Evolutionary conservation across 1,140 invertebrate species (phyloP).

Genomic region (Drosophila nebulosa): DNA sequence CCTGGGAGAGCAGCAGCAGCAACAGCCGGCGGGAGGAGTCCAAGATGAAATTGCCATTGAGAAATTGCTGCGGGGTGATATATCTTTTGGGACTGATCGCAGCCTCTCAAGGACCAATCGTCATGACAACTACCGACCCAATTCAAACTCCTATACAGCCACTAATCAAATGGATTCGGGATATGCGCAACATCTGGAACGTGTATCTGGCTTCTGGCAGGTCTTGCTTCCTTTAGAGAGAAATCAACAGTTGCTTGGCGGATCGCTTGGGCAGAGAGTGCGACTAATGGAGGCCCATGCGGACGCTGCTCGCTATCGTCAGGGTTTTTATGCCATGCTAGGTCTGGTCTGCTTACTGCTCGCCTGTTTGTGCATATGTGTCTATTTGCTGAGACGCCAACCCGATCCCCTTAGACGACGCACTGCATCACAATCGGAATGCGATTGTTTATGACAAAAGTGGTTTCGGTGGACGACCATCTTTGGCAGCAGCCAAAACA

Average conservation of each 20-base stretch:
- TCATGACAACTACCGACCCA: conserved; percentile 42
- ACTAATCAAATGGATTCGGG: conserved; percentile 60
- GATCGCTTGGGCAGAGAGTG: conserved; percentile 48
- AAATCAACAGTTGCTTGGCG: conserved; percentile 17
- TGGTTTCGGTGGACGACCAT: conserved; percentile 76
- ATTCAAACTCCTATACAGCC: conserved; percentile 29
- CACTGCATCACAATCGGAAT: conserved; percentile 25
- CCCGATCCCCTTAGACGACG: conserved; percentile 30
- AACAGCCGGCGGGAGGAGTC: conserved; percentile 10
- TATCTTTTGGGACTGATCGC: conserved; percentile 36
- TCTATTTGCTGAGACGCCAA: conserved; percentile 67
- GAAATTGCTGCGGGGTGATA: conserved; percentile 36
- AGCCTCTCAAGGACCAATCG: conserved; percentile 61
- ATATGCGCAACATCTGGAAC: conserved; percentile 60
- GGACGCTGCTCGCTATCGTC: conserved; percentile 72
- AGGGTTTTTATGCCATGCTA: conserved; percentile 76
- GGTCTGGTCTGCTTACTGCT: conserved; percentile 67
- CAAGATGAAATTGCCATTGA: conserved; percentile 49
- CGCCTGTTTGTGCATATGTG: conserved; percentile 64
- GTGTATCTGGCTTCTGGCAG: conserved; percentile 74
- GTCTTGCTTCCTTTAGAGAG: conserved; percentile 55
- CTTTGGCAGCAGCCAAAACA: conserved; percentile 42
- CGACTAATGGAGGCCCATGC: conserved; percentile 61
- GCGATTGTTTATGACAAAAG: conserved; percentile 79
- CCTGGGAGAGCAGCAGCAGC: conserved; percentile 64